A percentile compares a stretch with the other conserved stretches of the same genome.
phyloP scores from a whole-genome alignment of 2,113 vertebrate genomes.

The Plotosus lineatus region DNA sequence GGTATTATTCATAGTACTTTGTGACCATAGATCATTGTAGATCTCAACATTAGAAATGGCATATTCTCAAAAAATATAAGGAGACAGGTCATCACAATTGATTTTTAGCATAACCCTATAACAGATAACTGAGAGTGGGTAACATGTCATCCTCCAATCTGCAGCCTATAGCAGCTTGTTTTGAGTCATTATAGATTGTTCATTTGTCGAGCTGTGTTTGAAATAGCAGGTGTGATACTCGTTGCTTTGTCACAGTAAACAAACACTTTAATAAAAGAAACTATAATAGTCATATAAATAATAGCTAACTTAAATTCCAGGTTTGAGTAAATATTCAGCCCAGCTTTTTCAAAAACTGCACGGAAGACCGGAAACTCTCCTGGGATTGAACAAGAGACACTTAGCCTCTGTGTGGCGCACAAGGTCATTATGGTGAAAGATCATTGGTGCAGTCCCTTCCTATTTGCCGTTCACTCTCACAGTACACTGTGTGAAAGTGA shows the following conservation, averaged over 20 bases:
- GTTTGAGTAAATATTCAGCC: not conserved
- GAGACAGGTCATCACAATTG: not conserved
- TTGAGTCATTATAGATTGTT: not conserved
- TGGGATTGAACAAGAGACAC: not conserved
- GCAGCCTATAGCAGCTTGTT: not conserved
- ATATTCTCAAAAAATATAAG: not conserved
- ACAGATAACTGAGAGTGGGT: not conserved
- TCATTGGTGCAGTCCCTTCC: too few species aligned
- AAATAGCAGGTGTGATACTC: not conserved
- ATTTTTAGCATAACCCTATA: not conserved
- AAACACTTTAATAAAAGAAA: not conserved
- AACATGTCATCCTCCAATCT: not conserved
- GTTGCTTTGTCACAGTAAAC: not conserved
- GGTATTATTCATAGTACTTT: not conserved
- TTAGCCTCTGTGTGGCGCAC: not conserved
- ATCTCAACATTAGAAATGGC: not conserved
- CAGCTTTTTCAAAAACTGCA: not conserved
- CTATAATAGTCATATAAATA: too few species aligned
- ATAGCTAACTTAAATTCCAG: not conserved
- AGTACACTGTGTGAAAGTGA: too few species aligned
- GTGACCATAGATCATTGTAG: not conserved
- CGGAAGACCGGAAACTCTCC: not conserved
- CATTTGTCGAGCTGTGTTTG: not conserved
- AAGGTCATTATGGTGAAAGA: not conserved
- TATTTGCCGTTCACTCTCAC: too few species aligned